Base-by-base conservation (phyloP, 2,797 vertebrate genomes). In the Megaceryle alcyon region DNA sequence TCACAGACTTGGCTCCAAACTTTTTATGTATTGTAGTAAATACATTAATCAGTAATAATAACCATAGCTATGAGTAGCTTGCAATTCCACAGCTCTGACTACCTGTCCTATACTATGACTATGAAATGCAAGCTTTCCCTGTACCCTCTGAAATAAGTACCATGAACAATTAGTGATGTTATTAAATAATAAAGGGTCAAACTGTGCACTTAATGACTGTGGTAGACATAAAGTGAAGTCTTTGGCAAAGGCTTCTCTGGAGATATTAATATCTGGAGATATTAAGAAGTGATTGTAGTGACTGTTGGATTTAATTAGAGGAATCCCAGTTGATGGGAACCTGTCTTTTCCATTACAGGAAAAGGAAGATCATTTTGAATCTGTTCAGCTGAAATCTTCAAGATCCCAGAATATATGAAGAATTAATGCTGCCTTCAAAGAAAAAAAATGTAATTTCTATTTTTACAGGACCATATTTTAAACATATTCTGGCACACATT, bases 371-470 rank as follows among this genome's bases (percentile, higher is more conserved):
- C 95, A 97, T 95, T 99, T 99, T 94, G 99, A 99, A 97, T 99
- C 99, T 29, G 98, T 99, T 96, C 99, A 99, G 88, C 98, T 99
- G 86, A 99, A 99, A 97, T 99, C 99, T 18, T 99, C 99, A 94
- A 98, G 98, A 96, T 96, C 98, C 64, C 98, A 98, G 94, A 98
- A 98, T 98, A 98, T 98, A 98, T 98, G 98, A 98, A 95, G 97
- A 95, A 88, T 86, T 88, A 83, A 80, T 86, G 71, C 94, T 97
- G 96, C 96, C 95, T 97, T 97, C 94, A 97, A 94, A 97, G 89
- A 96, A 86, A 97, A 71, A 71, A 97, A 97, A 94, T 79, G 70
- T 75, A 87, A 95, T 97, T 94, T 97, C 90, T 97, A 92, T 97
- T 97, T 97, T 97, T 95, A 86, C 96, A 97, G 95, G 96, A 97